Evolutionary conservation across 2,888 invertebrate genomes (phyloP), one percentile per base, ranked within the genome.

Genomic region (Masnerella sp.): DNA sequence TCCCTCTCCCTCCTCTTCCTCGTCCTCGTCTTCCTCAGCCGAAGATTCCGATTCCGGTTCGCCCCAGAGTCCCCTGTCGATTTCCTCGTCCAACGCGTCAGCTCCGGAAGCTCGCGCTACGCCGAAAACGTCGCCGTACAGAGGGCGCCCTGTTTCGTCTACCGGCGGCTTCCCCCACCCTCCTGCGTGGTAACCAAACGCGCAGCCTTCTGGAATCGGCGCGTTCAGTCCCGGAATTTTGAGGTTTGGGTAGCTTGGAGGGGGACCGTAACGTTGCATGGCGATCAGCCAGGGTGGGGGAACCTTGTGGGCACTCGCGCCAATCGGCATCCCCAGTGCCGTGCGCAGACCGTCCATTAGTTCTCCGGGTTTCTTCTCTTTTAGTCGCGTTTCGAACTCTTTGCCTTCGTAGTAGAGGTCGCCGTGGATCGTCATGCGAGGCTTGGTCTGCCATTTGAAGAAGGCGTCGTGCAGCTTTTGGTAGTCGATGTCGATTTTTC

Each of bases 131-230:
- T 99, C 99, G 1, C 99, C 99, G 86, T 99, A 99, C 0, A 99
- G 89, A 0, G 99, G 99, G 86, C 97, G 95, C 30, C 99, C 99
- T 74, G 93, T 94, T 88, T 99, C 99, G 88, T 99, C 99, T 0
- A 99, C 99, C 0, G 99, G 99, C 8, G 99, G 99, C 87, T 99
- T 99, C 70, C 99, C 99, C 99, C 99, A 99, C 18, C 99, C 99
- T 32, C 98, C 99, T 0, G 99, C 98, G 89, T 99, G 99, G 88
- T 99, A 99, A 12, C 99, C 99, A 88, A 99, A 99, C 0, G 97
- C 95, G 84, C 98, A 99, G 1, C 94, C 93, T 72, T 98, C 99
- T 0, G 99, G 99, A 81, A 99, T 99, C 0, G 99, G 98, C 1
- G 98, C 98, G 89, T 99, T 99, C 3, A 99, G 89, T 0, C 99